phyloP scores from a whole-genome alignment of 2,888 invertebrate species.

The Mallateleia sp. region DNA sequence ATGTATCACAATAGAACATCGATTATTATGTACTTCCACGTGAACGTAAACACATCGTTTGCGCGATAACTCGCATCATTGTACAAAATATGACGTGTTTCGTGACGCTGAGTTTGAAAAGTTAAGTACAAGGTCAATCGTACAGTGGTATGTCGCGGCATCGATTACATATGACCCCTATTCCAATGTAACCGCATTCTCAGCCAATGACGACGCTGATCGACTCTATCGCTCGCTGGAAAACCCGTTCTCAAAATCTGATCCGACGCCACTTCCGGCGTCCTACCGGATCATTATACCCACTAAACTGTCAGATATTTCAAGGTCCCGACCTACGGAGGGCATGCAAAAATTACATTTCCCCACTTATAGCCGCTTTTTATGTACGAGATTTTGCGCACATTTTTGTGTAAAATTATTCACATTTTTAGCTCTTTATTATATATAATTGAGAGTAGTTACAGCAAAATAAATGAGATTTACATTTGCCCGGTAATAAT shows the following conservation, averaged over 20 bases:
- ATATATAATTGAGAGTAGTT: conserved; percentile 8
- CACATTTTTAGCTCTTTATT: conserved; percentile 1
- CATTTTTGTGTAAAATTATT: not conserved
- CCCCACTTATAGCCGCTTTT: conserved; percentile 44
- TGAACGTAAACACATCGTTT: conserved; percentile 71
- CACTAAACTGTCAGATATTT: conserved; percentile 64
- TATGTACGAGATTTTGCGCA: not conserved
- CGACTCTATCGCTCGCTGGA: conserved; percentile 53
- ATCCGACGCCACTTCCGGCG: conserved; percentile 65
- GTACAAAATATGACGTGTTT: conserved; percentile 74
- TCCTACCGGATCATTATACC: conserved; percentile 68
- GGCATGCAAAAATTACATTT: conserved; percentile 67
- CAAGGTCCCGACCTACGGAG: conserved; percentile 65
- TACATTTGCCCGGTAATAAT: too few species aligned
- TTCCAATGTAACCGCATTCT: conserved; percentile 78
- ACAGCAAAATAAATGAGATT: too few species aligned
- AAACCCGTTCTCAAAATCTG: conserved; percentile 75
- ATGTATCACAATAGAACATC: conserved; percentile 59
- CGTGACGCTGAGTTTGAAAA: conserved; percentile 79
- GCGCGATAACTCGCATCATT: conserved; percentile 63
- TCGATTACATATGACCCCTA: conserved; percentile 86
- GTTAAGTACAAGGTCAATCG: conserved; percentile 81
- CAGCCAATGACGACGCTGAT: conserved; percentile 76
- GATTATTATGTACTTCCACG: conserved; percentile 62
- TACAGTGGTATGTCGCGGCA: conserved; percentile 83